phyloP scores from a whole-genome alignment of 2,113 vertebrate genomes.

The Urocynchramus pylzowi region DNA sequence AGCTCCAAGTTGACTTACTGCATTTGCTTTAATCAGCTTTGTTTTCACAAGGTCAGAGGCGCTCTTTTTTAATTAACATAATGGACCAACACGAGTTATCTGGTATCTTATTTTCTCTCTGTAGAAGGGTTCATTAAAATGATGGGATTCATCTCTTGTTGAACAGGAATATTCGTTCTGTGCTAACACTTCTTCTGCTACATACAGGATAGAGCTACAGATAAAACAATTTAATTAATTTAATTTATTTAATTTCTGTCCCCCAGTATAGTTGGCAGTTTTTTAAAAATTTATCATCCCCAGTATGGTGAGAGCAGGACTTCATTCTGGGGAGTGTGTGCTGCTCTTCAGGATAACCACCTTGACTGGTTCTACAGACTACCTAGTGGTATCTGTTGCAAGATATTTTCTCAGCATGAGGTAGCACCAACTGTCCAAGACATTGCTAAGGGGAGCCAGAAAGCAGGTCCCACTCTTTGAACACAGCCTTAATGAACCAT shows the following conservation, averaged over 20 bases:
- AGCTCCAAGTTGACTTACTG: neutral
- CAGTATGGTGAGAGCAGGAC: neutral
- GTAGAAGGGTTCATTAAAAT: slow-evolving; percentile 59
- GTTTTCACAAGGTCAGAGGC: slow-evolving; percentile 47
- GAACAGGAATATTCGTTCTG: neutral
- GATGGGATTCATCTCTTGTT: slow-evolving; percentile 51
- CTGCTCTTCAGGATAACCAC: neutral
- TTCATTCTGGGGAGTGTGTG: neutral
- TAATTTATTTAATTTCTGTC: neutral
- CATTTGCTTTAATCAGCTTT: slow-evolving; percentile 59
- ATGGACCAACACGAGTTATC: slow-evolving; percentile 58
- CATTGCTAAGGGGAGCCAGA: neutral
- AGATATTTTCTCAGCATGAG: neutral
- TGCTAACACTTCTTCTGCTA: neutral
- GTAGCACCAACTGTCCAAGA: neutral
- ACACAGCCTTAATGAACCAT: neutral
- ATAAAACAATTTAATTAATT: neutral
- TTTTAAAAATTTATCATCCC: neutral
- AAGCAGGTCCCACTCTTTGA: neutral
- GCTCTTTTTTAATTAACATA: slow-evolving; percentile 60
- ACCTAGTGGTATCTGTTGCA: neutral
- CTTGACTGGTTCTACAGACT: neutral
- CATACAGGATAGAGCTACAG: neutral
- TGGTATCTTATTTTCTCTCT: slow-evolving; percentile 44
- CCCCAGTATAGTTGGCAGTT: neutral